These are phyloP conservation scores for Quadriops clusia DNA, from an alignment of 2,888 invertebrate genomes.

Conservation along the genomic window DNA sequence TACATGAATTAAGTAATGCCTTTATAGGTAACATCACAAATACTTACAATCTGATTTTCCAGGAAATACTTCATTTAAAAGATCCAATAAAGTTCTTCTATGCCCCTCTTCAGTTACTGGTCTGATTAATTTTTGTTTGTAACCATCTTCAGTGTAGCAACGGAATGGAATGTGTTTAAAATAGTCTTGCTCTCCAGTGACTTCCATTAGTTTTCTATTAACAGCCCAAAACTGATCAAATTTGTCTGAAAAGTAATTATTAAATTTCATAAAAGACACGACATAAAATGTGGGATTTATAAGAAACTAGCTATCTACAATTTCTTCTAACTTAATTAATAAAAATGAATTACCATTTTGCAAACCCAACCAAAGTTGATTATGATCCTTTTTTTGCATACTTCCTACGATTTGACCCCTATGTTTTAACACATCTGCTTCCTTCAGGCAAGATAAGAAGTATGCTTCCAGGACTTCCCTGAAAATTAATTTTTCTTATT, in stretches of 20 bases:
- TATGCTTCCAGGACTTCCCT: slow-evolving; percentile 88
- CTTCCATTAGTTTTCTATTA: slow-evolving; percentile 90
- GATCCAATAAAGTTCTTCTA: slow-evolving; percentile 57
- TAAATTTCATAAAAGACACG: not conserved
- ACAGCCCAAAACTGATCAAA: slow-evolving; percentile 99
- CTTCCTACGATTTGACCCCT: slow-evolving; percentile 76
- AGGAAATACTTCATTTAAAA: slow-evolving; percentile 60
- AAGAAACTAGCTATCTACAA: no score
- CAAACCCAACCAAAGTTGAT: slow-evolving; percentile 88
- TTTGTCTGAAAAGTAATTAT: slow-evolving; percentile 54
- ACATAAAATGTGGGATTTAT: not conserved
- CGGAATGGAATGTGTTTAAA: slow-evolving; percentile 86
- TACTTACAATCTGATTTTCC: slow-evolving; percentile 38
- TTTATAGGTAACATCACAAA: slow-evolving; percentile 4
- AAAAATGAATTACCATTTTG: slow-evolving; percentile 58
- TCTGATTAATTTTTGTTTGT: slow-evolving; percentile 62
- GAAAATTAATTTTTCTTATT: slow-evolving; percentile 22
- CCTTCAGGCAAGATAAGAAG: slow-evolving; percentile 92
- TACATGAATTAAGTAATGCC: slow-evolving; percentile 3
- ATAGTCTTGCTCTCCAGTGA: slow-evolving; percentile 61
- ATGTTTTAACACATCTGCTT: slow-evolving; percentile 97
- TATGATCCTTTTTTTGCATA: slow-evolving; percentile 95
- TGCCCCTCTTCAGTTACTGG: slow-evolving; percentile 66
- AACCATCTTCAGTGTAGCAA: slow-evolving; percentile 62
- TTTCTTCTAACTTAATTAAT: no score